phyloP scores from a whole-genome alignment of 2,888 invertebrate genomes.

The Perdita meconis region DNA sequence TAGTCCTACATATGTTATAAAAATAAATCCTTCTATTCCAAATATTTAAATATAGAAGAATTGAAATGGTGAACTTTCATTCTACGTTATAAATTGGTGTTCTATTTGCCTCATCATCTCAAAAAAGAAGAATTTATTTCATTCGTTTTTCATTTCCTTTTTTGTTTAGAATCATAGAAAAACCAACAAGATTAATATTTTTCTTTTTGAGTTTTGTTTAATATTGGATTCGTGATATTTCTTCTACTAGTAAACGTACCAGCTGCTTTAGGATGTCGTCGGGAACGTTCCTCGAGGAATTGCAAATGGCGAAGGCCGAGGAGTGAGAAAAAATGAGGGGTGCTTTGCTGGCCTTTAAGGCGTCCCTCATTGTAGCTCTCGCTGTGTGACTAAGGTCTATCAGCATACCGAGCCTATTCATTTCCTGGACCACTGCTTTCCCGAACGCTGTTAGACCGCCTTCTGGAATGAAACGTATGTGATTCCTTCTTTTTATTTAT shows the following conservation, averaged over 20 bases:
- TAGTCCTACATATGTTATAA: too few species aligned
- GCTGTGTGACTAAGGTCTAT: slow-evolving; percentile 95
- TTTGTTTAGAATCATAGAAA: too few species aligned
- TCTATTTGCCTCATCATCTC: too few species aligned
- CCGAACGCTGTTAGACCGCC: slow-evolving; percentile 81
- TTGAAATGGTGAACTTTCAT: too few species aligned
- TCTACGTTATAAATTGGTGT: too few species aligned
- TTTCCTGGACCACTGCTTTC: slow-evolving; percentile 93
- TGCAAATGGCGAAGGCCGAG: slow-evolving; percentile 93
- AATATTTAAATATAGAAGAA: too few species aligned
- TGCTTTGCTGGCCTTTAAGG: slow-evolving; percentile 91
- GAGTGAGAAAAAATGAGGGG: slow-evolving; percentile 98
- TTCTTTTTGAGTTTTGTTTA: background rate
- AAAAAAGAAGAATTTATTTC: too few species aligned
- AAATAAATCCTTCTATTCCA: too few species aligned
- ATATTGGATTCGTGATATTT: background rate
- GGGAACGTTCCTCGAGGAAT: slow-evolving; percentile 94
- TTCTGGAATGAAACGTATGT: slow-evolving; percentile 67
- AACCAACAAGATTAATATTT: too few species aligned
- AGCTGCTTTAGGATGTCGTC: slow-evolving; percentile 90
- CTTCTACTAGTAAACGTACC: slow-evolving; percentile 81
- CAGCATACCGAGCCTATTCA: slow-evolving; percentile 97
- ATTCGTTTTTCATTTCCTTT: too few species aligned
- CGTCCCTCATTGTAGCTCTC: slow-evolving; percentile 93
- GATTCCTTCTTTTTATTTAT: background rate